A percentile compares a stretch with the other conserved stretches of the same genome.
phyloP scores from a whole-genome alignment of 2,113 vertebrate genomes.

The Chamaetylas fuelleborni region DNA sequence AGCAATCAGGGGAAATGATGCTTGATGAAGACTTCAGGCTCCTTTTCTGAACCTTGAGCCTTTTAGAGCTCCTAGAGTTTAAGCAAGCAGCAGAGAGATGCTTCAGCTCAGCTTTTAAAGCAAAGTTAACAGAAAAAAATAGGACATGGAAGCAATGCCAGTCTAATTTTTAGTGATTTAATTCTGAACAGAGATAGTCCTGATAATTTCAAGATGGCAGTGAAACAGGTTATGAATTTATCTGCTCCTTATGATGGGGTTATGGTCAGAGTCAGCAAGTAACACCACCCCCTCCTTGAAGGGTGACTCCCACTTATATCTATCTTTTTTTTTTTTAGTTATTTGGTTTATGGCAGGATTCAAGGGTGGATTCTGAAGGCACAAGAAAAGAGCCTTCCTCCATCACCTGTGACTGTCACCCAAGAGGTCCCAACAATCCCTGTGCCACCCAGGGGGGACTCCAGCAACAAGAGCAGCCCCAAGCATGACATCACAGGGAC shows the following conservation, averaged over 20 bases:
- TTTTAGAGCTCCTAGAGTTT: background rate
- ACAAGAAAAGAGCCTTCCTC: background rate
- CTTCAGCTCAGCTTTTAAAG: background rate
- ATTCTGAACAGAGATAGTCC: background rate
- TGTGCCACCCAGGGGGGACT: too few species aligned
- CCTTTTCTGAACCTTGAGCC: background rate
- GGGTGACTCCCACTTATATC: background rate
- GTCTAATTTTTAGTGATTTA: background rate
- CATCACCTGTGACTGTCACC: accelerated
- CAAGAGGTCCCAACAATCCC: too few species aligned
- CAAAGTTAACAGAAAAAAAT: background rate
- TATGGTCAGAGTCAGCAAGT: background rate
- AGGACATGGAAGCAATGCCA: background rate
- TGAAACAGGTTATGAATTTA: background rate
- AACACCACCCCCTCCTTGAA: background rate
- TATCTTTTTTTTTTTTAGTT: background rate
- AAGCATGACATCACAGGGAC: background rate
- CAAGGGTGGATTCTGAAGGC: background rate
- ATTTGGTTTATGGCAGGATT: background rate
- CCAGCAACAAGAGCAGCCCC: background rate
- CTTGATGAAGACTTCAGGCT: background rate
- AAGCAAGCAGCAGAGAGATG: background rate
- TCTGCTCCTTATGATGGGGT: background rate
- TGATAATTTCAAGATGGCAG: background rate
- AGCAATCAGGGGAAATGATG: background rate